A percentile compares a stretch with the other conserved stretches of the same genome.
Conservation (phyloP, 2,797 vertebrate species). For the Helostoma temminkii region DNA sequence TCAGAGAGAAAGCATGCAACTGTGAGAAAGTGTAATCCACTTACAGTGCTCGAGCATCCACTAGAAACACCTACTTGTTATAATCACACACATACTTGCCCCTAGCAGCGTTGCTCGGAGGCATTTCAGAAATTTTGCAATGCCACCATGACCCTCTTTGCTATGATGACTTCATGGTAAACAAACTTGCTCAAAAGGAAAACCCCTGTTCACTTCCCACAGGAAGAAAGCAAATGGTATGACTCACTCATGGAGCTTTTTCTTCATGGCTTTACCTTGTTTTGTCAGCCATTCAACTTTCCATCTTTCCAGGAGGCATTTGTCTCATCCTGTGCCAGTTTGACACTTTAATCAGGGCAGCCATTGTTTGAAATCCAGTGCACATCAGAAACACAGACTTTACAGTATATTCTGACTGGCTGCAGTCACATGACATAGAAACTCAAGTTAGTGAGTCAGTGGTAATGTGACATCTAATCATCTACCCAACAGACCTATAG, state of each 20-base stretch:
- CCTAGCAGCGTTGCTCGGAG: conserved; percentile 79
- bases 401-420: conserved; percentile 45
- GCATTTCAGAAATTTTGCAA: conserved; percentile 86
- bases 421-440: conserved; percentile 49
- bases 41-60: conserved; percentile 67
- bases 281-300: conserved; percentile 64
- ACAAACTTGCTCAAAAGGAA: conserved; percentile 70
- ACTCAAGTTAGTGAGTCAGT: conserved; percentile 45
- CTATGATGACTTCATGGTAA: conserved; percentile 73
- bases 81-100: conserved; percentile 70
- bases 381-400: conserved; percentile 46
- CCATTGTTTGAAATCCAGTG: conserved; percentile 55
- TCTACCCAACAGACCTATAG: conserved; percentile 27
- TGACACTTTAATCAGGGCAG: conserved; percentile 61
- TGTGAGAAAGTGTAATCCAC: conserved; percentile 65
- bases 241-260: conserved; percentile 53
- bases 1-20: conserved; percentile 56
- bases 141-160: conserved; percentile 72
- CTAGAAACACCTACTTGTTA: conserved; percentile 77
- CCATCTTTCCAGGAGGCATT: conserved; percentile 56
- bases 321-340: conserved; percentile 66
- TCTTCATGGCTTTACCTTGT: conserved; percentile 60
- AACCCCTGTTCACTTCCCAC: conserved; percentile 61
- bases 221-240: conserved; percentile 40
- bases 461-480: conserved; percentile 60